These are phyloP conservation scores for Uropetala carovei DNA, from an alignment of 2,888 invertebrate species.

Conservation along the genomic window DNA sequence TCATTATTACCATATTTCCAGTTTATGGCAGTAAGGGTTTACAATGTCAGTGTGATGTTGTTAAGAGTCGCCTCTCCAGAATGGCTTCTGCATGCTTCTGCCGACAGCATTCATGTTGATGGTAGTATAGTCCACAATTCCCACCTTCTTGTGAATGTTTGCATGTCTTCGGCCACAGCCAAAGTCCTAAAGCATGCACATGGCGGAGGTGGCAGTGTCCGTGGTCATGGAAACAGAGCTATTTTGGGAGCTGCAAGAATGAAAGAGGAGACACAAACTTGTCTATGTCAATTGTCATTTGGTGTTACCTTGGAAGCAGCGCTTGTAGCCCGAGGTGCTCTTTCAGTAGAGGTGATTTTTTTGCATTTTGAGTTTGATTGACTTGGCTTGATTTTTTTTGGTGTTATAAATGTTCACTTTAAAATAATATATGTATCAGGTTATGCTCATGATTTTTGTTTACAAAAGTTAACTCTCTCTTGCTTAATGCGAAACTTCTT, in stretches of 20 bases:
- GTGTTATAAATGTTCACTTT: too few species aligned
- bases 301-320: conserved; percentile 86
- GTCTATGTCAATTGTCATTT: conserved; percentile 85
- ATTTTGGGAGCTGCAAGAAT: conserved; percentile 44
- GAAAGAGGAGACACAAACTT: conserved; percentile 76
- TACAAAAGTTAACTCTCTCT: too few species aligned
- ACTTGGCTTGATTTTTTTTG: too few species aligned
- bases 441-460: too few species aligned
- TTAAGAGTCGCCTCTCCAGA: conserved; percentile 81
- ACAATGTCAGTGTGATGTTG: conserved; percentile 82
- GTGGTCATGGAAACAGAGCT: conserved; percentile 69
- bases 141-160: conserved; percentile 84
- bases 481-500: too few species aligned
- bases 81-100: conserved; percentile 84
- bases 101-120: conserved; percentile 83
- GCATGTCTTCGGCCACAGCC: conserved; percentile 80
- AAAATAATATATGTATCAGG: too few species aligned
- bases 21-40: conserved; percentile 92
- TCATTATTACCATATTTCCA: conserved; percentile 73
- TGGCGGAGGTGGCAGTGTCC: neutral
- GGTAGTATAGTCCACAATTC: conserved; percentile 84
- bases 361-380: neutral
- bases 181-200: conserved; percentile 78
- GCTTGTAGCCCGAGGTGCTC: conserved; percentile 87
- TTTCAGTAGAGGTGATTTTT: conserved; percentile 85